A percentile compares a stretch with the other conserved stretches of the same genome.
phyloP scores from a whole-genome alignment of 2,113 vertebrate genomes.

The Argyrosomus japonicus region DNA sequence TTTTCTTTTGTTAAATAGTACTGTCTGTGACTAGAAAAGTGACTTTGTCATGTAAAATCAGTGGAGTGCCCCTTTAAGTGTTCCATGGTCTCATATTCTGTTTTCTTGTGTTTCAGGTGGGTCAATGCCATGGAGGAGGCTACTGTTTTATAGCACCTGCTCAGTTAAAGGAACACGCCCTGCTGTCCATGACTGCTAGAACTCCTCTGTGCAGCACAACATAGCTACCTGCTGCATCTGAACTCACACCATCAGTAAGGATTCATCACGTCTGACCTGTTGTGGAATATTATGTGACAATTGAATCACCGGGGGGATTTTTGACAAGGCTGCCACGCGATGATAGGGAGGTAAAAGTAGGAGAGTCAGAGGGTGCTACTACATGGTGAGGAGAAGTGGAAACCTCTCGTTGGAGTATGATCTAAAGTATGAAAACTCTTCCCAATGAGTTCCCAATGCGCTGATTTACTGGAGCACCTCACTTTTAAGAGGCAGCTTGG shows the following conservation, averaged over 20 bases:
- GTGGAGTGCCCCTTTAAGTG: background rate
- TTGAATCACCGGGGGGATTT: background rate
- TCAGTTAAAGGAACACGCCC: slow-evolving; percentile 12
- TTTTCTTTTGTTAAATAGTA: background rate
- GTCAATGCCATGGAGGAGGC: slow-evolving; percentile 95
- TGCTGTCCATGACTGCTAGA: slow-evolving; percentile 47
- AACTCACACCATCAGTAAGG: slow-evolving; percentile 24
- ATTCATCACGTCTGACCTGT: slow-evolving; percentile 26
- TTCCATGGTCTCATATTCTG: background rate
- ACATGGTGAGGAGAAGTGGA: background rate
- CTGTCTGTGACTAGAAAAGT: background rate
- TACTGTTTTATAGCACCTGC: slow-evolving; percentile 92
- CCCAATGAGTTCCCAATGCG: background rate
- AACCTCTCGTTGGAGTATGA: slow-evolving; percentile 3
- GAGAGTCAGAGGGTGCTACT: background rate
- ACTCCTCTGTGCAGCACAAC: slow-evolving; percentile 58
- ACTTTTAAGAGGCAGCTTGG: slow-evolving; percentile 27
- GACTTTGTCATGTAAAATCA: background rate
- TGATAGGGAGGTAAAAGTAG: slow-evolving; percentile 10
- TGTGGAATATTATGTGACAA: slow-evolving; percentile 10
- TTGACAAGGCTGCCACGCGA: slow-evolving; percentile 17
- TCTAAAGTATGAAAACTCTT: background rate
- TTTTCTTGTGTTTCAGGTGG: slow-evolving; percentile 87
- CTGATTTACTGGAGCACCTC: slow-evolving; percentile 19
- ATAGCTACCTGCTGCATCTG: slow-evolving; percentile 55